Percentiles rank a stretch among this genome's conserved stretches.
phyloP scores from a whole-genome alignment of 1,140 invertebrate species.

The Aporrectodea caliginosa region DNA sequence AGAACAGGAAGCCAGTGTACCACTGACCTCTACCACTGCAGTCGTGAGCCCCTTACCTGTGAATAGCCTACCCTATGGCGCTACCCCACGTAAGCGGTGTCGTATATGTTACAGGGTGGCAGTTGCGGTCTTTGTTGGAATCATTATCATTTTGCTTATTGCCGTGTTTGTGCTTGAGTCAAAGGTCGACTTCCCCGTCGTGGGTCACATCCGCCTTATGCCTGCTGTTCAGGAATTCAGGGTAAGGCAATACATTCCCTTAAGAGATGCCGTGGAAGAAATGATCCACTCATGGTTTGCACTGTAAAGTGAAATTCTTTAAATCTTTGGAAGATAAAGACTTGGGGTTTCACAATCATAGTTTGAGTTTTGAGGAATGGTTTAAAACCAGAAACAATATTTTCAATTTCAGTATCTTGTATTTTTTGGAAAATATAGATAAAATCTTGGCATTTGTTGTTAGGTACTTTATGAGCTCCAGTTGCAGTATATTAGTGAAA shows the following conservation, averaged over 20 bases:
- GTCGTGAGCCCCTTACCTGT: neutral
- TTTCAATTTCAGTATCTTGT: too few species aligned
- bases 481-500: too few species aligned
- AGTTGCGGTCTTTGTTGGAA: neutral
- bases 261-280: neutral
- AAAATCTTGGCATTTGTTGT: too few species aligned
- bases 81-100: neutral
- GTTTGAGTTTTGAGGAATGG: too few species aligned
- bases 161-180: neutral
- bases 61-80: neutral
- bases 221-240: neutral
- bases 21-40: neutral
- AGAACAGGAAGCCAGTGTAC: neutral
- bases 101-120: neutral
- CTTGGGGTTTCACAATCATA: too few species aligned
- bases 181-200: neutral
- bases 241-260: neutral
- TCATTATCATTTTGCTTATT: neutral
- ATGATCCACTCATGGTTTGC: neutral
- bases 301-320: too few species aligned
- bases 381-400: too few species aligned
- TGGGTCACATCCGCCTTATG: neutral
- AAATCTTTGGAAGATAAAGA: too few species aligned
- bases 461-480: too few species aligned
- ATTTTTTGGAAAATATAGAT: too few species aligned